Conservation (phyloP, 2,113 vertebrate species). For the Lampris megalopsis region DNA sequence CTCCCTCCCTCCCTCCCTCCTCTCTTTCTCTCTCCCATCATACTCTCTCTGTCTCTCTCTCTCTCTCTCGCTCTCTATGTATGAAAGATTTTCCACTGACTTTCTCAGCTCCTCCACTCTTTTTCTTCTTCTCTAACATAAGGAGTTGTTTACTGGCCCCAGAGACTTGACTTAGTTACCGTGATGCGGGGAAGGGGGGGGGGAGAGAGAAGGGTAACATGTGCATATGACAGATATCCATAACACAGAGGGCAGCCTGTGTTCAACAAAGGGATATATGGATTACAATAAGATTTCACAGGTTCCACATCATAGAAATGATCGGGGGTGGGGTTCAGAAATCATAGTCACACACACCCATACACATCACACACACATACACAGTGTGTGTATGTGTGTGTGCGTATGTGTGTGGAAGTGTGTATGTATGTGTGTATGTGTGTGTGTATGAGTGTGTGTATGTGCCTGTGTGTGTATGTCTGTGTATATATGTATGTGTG, state of each 20-base stretch:
- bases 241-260: conserved; percentile 8
- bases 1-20: conserved; percentile 4
- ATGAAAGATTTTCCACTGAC: conserved; percentile 53
- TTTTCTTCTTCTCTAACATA: conserved; percentile 47
- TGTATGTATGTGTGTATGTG: no score
- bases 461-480: no score
- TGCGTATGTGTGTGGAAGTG: no score
- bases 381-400: no score
- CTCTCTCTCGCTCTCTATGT: conserved; percentile 25
- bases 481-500: no score
- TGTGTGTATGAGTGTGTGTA: no score
- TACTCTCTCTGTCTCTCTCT: conserved; percentile 17
- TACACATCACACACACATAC: no score
- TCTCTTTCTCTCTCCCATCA: conserved; percentile 1
- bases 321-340: conserved; percentile 23
- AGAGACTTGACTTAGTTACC: conserved; percentile 46
- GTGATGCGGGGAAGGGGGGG: conserved; percentile 36
- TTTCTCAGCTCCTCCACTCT: conserved; percentile 40
- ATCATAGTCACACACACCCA: background rate
- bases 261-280: background rate
- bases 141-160: conserved; percentile 65
- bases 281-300: conserved; percentile 17
- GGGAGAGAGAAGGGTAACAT: conserved; percentile 48
- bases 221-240: conserved; percentile 37
- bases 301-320: conserved; percentile 24